Conservation (phyloP, 2,888 invertebrate genomes). For the Athalia circularis region DNA sequence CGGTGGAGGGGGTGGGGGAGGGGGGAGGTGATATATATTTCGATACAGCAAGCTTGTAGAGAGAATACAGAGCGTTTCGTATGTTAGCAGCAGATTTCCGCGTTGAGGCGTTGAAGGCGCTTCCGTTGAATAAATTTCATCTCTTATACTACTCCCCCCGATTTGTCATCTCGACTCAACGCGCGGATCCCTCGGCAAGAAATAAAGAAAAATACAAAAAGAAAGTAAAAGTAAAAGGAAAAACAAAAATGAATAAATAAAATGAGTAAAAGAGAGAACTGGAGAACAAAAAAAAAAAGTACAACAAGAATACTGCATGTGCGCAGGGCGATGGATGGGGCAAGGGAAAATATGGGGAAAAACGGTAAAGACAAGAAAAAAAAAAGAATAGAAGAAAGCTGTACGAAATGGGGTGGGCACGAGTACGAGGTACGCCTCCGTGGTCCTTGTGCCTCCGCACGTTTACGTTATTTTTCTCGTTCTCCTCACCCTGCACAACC, state of each 20-base stretch:
- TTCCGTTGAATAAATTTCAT: constrained; percentile 25
- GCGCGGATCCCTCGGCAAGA: background rate
- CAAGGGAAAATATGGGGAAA: too few species aligned
- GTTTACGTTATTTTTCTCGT: constrained; percentile 19
- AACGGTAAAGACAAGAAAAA: too few species aligned
- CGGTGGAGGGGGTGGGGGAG: too few species aligned
- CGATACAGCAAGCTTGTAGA: constrained; percentile 5
- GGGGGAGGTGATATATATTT: too few species aligned
- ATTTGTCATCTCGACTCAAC: constrained; percentile 31
- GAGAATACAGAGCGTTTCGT: constrained; percentile 15
- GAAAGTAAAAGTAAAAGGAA: constrained; percentile 16
- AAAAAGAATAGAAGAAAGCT: too few species aligned
- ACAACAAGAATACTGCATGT: background rate
- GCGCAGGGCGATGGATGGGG: too few species aligned
- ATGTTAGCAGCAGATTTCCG: constrained; percentile 16
- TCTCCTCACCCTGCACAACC: background rate
- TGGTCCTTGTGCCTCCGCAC: background rate
- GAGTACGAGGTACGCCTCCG: too few species aligned
- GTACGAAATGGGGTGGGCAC: too few species aligned
- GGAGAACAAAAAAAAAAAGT: background rate
- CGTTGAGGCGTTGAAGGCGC: constrained; percentile 24
- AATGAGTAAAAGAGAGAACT: background rate
- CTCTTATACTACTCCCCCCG: background rate
- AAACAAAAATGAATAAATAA: background rate
- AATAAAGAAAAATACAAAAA: background rate